Base-by-base conservation (phyloP, 2,888 invertebrate species). In the Xiphydria camelus region DNA sequence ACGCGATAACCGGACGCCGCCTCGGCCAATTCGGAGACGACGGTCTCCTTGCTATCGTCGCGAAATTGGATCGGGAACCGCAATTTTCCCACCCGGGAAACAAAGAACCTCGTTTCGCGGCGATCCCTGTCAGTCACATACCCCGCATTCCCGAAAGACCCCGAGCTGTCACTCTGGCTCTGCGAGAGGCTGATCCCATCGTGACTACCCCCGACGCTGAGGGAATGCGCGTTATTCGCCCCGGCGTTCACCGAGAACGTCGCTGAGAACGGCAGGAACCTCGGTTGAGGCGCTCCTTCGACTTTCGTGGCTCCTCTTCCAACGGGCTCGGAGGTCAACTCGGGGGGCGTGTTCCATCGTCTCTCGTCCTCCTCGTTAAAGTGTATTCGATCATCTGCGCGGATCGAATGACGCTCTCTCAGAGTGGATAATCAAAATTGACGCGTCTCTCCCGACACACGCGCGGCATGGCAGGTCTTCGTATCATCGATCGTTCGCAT, bases 141-240 rank as follows among this genome's bases (percentile, higher is more conserved):
- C 69, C 64, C 62, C 26, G 47, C 33, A 37, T 53, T 53, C 18
- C 50, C 55, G 36, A 47, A 44, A 38, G 41, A 15, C 10, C 51
- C 38, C 20, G 51, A 53, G 19, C 59, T 59, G 51, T 61, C 64
- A 57, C 63, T 65, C 19, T 61, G 46, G 48, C 68, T 73, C 33
- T 71, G 68, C 1, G 70, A 68, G 20, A 71, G 54, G 38, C 68
- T 70, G 21, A 72, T 49, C 17, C 71, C 69, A 35, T 66, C 67
- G 2, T 62, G 57, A 3, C 46, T 60, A 4, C 62, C 53, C 40
- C 66, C 63, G 21, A 73, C 49, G 32, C 68, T 70, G 32, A 73
- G 51, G 1, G 69, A 63, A 36, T 73, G 69, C n/a, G 67, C 67
- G 53, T 61, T 67, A 47, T 55, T 58, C 3, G 53, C 53, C 29